Evolutionary conservation across 2,888 invertebrate species (phyloP), one percentile per base, ranked within the genome.

Genomic region (Rhyacophila evoluta): DNA sequence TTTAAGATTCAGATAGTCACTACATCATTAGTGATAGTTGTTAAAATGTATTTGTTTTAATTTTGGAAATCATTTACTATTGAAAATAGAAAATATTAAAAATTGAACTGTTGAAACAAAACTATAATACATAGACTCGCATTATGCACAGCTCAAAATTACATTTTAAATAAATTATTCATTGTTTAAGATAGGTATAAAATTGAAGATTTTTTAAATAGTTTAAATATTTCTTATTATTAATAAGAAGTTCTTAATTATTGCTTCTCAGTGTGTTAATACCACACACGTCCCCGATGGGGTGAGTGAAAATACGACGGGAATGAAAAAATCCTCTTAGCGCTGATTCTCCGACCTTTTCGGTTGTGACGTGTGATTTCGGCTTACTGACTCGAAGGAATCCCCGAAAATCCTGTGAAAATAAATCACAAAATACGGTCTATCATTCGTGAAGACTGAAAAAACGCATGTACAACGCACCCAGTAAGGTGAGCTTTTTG

Each of bases 321-420:
- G 0, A 55, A 55, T 55, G 55, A 55, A 55, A 41, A 55, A 55
- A 55, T 55, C 55, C 55, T 25, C 55, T 55, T 55, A 55, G 55
- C 8, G 55, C 55, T 10, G 55, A 55, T 25, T 55, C 25, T 19
- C 19, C 55, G 55, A 25, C 55, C 55, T 55, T 55, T 55, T 55
- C 55, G 19, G 55, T 55, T 55, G 55, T 55, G 55, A 55, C 55
- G 55, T 55, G 55, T 55, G 55, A 55, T 55, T 55, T 55, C 15
- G 19, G 55, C 55, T 55, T 55, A 55, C 55, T 55, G 55, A 55
- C 15, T 55, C 15, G 55, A 55, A 55, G 55, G 25, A 55, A 55
- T 55, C 55, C 55, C 55, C 10, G 55, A 55, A 55, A 55, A 19
- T 55, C 55, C 55, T 55, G 55, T 55, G 19, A 55, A 55, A 55